Percentiles rank a stretch among this genome's conserved stretches.
Evolutionary conservation across 2,113 vertebrate species (phyloP).

Genomic region (Nesoenas mayeri): DNA sequence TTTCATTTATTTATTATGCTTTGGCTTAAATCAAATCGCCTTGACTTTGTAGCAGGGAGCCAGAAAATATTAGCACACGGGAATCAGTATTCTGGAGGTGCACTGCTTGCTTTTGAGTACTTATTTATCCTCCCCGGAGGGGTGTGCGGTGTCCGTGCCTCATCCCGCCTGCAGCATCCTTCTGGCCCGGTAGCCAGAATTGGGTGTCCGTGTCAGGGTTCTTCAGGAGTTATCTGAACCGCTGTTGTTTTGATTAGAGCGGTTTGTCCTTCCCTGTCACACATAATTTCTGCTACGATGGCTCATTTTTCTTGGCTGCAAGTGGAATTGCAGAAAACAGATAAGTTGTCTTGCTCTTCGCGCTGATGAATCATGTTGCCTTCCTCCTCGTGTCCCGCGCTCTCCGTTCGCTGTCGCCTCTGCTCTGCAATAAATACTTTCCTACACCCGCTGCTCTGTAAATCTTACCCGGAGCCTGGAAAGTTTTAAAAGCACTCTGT

Average conservation of each 20-base stretch:
- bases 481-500: background rate
- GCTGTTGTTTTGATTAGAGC: constrained; percentile 41
- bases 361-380: constrained; percentile 36
- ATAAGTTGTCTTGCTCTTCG: constrained; percentile 25
- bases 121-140: background rate
- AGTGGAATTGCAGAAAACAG: constrained; percentile 56
- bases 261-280: constrained; percentile 73
- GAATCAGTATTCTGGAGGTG: constrained; percentile 22
- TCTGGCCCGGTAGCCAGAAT: background rate
- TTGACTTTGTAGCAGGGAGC: background rate
- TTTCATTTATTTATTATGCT: background rate
- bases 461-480: background rate
- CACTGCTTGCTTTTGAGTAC: background rate
- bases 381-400: background rate
- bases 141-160: background rate
- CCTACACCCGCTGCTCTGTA: background rate
- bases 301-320: constrained; percentile 68
- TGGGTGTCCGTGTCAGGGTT: background rate
- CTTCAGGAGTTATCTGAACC: constrained; percentile 17
- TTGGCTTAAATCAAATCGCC: background rate
- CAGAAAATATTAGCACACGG: background rate
- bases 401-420: background rate
- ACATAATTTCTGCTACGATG: constrained; percentile 51
- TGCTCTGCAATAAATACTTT: background rate
- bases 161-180: constrained; percentile 20